Percentiles rank a stretch among this genome's conserved stretches.
Conservation (phyloP, 2,113 vertebrate genomes). For the Prolemur simus region DNA sequence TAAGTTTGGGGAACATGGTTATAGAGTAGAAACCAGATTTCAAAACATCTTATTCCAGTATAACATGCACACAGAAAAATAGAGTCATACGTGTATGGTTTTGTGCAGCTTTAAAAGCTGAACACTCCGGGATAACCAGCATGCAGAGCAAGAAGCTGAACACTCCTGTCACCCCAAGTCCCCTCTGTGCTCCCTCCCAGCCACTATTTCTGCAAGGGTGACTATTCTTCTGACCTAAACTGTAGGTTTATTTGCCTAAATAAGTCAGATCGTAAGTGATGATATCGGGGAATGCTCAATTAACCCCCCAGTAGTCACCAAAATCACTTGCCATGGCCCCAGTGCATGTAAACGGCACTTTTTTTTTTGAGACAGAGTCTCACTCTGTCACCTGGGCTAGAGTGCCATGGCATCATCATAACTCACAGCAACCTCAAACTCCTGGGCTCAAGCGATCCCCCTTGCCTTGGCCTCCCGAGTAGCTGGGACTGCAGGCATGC, state of each 20-base stretch:
- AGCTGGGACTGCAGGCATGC: too few species aligned
- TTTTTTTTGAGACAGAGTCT: too few species aligned
- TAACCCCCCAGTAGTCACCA: neutral
- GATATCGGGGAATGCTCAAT: neutral
- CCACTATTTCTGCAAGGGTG: neutral
- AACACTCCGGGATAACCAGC: neutral
- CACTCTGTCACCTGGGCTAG: too few species aligned
- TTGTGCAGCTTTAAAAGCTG: neutral
- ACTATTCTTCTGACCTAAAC: neutral
- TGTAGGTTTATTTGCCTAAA: neutral
- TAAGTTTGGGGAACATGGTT: neutral
- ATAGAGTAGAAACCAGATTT: neutral
- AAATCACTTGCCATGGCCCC: neutral
- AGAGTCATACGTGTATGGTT: neutral
- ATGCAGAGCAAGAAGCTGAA: neutral
- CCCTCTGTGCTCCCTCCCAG: accelerated
- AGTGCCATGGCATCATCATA: too few species aligned
- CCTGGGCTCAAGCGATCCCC: too few species aligned
- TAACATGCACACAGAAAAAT: neutral
- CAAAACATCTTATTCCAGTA: neutral
- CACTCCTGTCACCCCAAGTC: neutral
- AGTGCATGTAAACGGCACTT: neutral
- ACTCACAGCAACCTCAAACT: too few species aligned
- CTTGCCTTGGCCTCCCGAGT: too few species aligned
- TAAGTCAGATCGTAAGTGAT: neutral